A percentile compares a stretch with the other conserved stretches of the same genome.
Evolutionary conservation across 37 sponge, comb jelly and placozoan genomes (phyloP).

Genomic region (Axinella damicornis): DNA sequence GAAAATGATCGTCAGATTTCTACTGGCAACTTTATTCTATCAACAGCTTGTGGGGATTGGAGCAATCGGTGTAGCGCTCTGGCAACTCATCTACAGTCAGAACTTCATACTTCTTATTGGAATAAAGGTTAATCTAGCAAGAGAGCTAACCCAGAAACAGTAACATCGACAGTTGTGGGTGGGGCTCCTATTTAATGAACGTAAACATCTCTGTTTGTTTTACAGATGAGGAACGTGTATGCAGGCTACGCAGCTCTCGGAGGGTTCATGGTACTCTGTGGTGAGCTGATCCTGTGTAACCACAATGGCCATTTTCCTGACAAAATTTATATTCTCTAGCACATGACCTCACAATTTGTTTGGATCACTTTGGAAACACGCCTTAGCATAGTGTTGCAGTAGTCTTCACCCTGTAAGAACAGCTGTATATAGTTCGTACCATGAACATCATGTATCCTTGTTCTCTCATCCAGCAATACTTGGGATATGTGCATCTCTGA

Average conservation of each 20-base stretch:
- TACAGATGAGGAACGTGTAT: conserved; percentile 33
- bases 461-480: not conserved
- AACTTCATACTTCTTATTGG: conserved; percentile 18
- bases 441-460: not conserved
- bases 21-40: not conserved
- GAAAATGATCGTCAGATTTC: too few relatives aligned
- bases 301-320: too few relatives aligned
- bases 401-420: too few relatives aligned
- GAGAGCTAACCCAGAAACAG: too few relatives aligned
- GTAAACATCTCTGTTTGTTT: too few relatives aligned
- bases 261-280: not conserved
- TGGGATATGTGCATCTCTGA: not conserved
- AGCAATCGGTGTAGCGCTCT: not conserved
- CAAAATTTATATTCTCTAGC: too few relatives aligned
- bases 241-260: conserved; percentile 17
- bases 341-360: too few relatives aligned
- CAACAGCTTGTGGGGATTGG: conserved; percentile 10
- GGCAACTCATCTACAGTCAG: conserved; percentile 6
- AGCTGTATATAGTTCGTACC: too few relatives aligned
- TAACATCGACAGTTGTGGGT: too few relatives aligned
- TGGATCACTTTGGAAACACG: not conserved
- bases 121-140: not conserved
- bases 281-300: conserved; percentile 32
- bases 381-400: too few relatives aligned
- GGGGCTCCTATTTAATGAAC: too few relatives aligned